Percentiles rank a stretch among this genome's conserved stretches.
phyloP scores from a whole-genome alignment of 2,888 invertebrate genomes.

The Opisthograptis luteolata region DNA sequence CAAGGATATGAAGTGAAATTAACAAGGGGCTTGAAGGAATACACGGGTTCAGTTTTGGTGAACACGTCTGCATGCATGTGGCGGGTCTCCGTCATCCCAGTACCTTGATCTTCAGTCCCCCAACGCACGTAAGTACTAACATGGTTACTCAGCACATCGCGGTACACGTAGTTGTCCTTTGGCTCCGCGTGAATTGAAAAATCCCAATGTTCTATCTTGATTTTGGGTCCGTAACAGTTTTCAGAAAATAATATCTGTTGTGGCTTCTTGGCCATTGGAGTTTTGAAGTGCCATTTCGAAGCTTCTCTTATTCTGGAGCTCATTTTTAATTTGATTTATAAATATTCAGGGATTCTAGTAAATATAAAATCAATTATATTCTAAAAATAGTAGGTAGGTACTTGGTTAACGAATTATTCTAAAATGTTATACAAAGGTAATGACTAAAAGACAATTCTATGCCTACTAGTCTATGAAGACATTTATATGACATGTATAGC shows the following conservation, averaged over 20 bases:
- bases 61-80: slow-evolving; percentile 76
- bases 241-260: slow-evolving; percentile 76
- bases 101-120: slow-evolving; percentile 68
- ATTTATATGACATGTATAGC: no score
- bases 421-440: no score
- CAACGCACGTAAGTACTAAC: slow-evolving; percentile 76
- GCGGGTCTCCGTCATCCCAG: slow-evolving; percentile 71
- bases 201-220: slow-evolving; percentile 79
- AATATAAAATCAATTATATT: no score
- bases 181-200: slow-evolving; percentile 65
- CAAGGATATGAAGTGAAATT: slow-evolving; percentile 79
- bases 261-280: slow-evolving; percentile 70
- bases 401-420: no score
- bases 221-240: slow-evolving; percentile 64
- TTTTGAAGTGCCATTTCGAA: slow-evolving; percentile 57
- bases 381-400: neutral
- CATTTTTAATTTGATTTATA: slow-evolving; percentile 33
- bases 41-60: slow-evolving; percentile 68
- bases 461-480: no score
- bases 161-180: slow-evolving; percentile 79
- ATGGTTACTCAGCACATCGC: slow-evolving; percentile 72
- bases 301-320: slow-evolving; percentile 6
- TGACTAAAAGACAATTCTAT: no score
- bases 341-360: no score
- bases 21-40: slow-evolving; percentile 72